Evolutionary conservation across 2,888 invertebrate genomes (phyloP).

Genomic region (Netelia melanura): DNA sequence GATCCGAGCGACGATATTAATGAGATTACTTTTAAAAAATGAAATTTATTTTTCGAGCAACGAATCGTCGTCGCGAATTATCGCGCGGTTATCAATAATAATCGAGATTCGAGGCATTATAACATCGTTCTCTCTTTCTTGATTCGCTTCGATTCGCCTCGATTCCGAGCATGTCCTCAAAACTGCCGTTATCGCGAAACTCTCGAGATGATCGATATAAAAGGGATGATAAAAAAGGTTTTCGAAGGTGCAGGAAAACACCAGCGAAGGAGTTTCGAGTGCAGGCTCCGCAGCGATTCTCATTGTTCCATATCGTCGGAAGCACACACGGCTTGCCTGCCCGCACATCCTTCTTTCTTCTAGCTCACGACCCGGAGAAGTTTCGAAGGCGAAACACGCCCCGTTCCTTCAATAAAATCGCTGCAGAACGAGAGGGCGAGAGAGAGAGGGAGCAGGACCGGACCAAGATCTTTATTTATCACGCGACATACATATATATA

Average conservation of each 20-base stretch:
- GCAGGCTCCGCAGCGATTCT: slow-evolving; percentile 20
- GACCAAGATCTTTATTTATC: slow-evolving; percentile 48
- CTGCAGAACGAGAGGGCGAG: slow-evolving; percentile 22
- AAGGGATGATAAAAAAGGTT: neutral
- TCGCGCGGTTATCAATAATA: neutral
- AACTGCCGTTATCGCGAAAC: slow-evolving; percentile 54
- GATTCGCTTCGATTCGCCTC: neutral
- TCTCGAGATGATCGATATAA: slow-evolving; percentile 44
- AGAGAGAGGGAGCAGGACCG: neutral
- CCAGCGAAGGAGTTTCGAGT: slow-evolving; percentile 40
- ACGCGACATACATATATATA: slow-evolving; percentile 29
- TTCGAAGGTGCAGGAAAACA: slow-evolving; percentile 17
- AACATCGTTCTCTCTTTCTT: neutral
- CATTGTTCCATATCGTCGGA: slow-evolving; percentile 49
- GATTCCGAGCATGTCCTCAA: neutral
- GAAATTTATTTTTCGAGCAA: neutral
- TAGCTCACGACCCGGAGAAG: slow-evolving; percentile 23
- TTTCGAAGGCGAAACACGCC: slow-evolving; percentile 57
- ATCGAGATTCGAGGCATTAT: neutral
- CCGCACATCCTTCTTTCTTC: slow-evolving; percentile 48
- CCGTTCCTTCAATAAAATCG: slow-evolving; percentile 58
- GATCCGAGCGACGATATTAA: neutral
- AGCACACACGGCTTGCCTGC: slow-evolving; percentile 12
- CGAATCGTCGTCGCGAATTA: neutral
- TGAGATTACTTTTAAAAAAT: slow-evolving; percentile 1